These are phyloP conservation scores for Phrynocephalus versicolor DNA, from an alignment of 2,113 vertebrate species.

Conservation along the genomic window DNA sequence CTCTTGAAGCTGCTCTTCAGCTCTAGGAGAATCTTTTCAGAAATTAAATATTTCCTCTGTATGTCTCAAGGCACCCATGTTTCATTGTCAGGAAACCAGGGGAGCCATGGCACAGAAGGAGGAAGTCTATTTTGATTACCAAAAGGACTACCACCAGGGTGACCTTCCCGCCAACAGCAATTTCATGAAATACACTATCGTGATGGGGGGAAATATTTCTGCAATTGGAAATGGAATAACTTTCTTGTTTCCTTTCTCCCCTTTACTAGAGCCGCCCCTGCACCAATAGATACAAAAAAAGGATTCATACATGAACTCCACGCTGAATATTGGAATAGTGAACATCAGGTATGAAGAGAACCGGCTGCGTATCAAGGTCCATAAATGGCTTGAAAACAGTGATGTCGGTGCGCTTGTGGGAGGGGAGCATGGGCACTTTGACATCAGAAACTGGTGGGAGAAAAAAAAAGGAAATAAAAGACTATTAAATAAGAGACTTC, in stretches of 20 bases:
- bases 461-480: neutral
- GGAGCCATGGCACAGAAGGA: too few species aligned
- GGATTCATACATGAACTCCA: slow-evolving; percentile 81
- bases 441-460: slow-evolving; percentile 81
- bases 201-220: neutral
- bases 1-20: neutral
- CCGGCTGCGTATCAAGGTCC: slow-evolving; percentile 92
- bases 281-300: neutral
- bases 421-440: slow-evolving; percentile 88
- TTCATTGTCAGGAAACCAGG: too few species aligned
- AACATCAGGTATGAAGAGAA: slow-evolving; percentile 96
- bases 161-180: too few species aligned
- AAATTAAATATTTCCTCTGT: too few species aligned
- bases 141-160: too few species aligned
- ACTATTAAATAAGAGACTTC: too few species aligned
- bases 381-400: slow-evolving; percentile 92
- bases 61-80: too few species aligned
- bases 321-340: slow-evolving; percentile 93
- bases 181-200: too few species aligned
- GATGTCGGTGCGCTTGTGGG: slow-evolving; percentile 89
- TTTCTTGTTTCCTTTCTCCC: too few species aligned
- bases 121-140: too few species aligned
- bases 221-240: neutral
- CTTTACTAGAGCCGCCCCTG: neutral
- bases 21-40: neutral